Evolutionary conservation across 2,888 invertebrate species (phyloP).

Genomic region (Ethmia dodecea): DNA sequence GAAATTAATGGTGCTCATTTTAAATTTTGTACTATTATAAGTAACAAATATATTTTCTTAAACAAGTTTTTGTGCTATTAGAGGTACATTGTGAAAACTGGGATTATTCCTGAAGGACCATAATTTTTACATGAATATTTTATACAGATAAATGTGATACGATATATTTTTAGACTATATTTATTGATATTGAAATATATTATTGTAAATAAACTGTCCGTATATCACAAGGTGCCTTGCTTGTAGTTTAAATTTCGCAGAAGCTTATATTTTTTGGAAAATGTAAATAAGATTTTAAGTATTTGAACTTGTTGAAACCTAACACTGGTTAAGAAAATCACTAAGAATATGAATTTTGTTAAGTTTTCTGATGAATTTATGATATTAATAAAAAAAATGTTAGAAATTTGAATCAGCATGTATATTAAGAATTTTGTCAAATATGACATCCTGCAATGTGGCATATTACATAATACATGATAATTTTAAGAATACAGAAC

Average conservation of each 20-base stretch:
- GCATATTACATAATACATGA: too few species aligned
- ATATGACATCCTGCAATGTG: too few species aligned
- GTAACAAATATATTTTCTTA: background rate
- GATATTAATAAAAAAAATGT: slow-evolving; percentile 17
- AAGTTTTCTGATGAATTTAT: slow-evolving; percentile 56
- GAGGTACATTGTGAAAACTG: slow-evolving; percentile 20
- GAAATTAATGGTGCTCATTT: slow-evolving; percentile 1
- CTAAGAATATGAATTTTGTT: slow-evolving; percentile 30
- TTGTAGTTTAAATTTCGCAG: slow-evolving; percentile 24
- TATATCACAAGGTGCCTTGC: slow-evolving; percentile 47
- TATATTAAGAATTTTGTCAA: too few species aligned
- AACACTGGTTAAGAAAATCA: slow-evolving; percentile 56
- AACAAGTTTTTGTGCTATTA: background rate
- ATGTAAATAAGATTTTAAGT: slow-evolving; percentile 31
- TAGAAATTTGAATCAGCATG: too few species aligned
- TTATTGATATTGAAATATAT: slow-evolving; percentile 38
- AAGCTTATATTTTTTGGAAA: slow-evolving; percentile 26
- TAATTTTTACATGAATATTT: slow-evolving; percentile 29
- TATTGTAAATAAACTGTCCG: slow-evolving; percentile 37
- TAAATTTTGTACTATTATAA: background rate
- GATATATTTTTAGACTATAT: slow-evolving; percentile 63
- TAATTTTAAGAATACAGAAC: slow-evolving; percentile 26
- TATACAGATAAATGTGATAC: slow-evolving; percentile 57
- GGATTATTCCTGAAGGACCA: slow-evolving; percentile 45
- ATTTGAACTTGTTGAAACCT: slow-evolving; percentile 29